Conservation (phyloP, 2,797 vertebrate species). For the Schizopygopsis malacanthus region DNA sequence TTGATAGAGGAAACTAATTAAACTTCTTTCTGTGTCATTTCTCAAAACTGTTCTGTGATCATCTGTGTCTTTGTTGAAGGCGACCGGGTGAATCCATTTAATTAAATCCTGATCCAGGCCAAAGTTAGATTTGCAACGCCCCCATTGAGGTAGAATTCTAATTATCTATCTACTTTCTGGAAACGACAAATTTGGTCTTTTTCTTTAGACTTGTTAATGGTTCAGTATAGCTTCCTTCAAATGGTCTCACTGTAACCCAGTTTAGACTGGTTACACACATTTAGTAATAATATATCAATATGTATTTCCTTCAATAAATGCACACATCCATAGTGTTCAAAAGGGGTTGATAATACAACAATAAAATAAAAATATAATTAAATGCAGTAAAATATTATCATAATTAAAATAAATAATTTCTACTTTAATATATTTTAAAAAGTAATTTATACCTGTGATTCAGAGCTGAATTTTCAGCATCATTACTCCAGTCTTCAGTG, state of each 20-base stretch:
- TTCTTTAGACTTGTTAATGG: constrained; percentile 51
- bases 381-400: neutral
- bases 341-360: neutral
- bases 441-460: neutral
- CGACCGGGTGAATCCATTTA: constrained; percentile 53
- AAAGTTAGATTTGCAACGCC: constrained; percentile 50
- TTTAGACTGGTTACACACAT: constrained; percentile 38
- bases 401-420: neutral
- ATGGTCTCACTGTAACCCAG: constrained; percentile 30
- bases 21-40: constrained; percentile 57
- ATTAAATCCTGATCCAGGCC: constrained; percentile 60
- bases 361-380: neutral
- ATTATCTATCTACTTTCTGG: constrained; percentile 56
- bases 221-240: constrained; percentile 45
- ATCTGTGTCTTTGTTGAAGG: constrained; percentile 42
- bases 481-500: neutral
- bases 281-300: constrained; percentile 42
- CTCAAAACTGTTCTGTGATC: constrained; percentile 51
- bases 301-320: neutral
- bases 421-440: neutral
- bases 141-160: constrained; percentile 58
- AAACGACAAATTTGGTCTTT: constrained; percentile 47
- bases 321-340: neutral
- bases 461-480: neutral
- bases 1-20: constrained; percentile 57